Base-by-base conservation (phyloP, 2,113 vertebrate species). In the Phyllostomus hastatus region DNA sequence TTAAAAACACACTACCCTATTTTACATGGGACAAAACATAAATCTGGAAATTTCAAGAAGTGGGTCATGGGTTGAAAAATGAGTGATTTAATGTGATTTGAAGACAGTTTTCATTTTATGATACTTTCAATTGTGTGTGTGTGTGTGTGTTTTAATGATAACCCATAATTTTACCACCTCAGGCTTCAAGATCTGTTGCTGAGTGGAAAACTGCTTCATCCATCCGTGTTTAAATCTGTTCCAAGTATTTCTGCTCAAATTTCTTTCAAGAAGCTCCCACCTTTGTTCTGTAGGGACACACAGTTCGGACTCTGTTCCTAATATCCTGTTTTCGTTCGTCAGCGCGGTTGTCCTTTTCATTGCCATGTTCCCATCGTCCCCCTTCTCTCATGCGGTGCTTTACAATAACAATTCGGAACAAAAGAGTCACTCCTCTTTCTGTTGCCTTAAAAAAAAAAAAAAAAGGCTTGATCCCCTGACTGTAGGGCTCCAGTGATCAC, bases 401-500 rank as follows among this genome's bases (percentile, higher is more conserved):
- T 95, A 84, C 90, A 85, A 14, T 96, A 97, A 96, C 52, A 94
- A 50, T 19, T 91, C 46, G 15, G 69, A 97, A 97, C 79, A 95
- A 93, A 97, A 93, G 89, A 97, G 64, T 95, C 89, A 87, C 90
- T 97, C 78, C 95, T 95, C 84, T 89, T 96, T 94, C 52, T 88
- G 84, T 96, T 73, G 93, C 52, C 54, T 79, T 41, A 26, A 94
- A 95, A 48, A 69, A 64, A 83, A 78, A 80, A 52, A 38, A 66
- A 64, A 83, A 78, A 80, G 48, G 38, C 97, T 95, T 61, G 57
- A 59, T 72, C 31, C 93, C 52, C 17, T 89, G 78, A 93, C n/a
- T 4, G 84, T 86, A 93, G 83, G 54, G 81, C 80, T 97, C 96
- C 78, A 69, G 10, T 95, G 96, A 95, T 97, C 80, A 75, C 1